A percentile compares a stretch with the other conserved stretches of the same genome.
Conservation (phyloP, 2,888 invertebrate genomes). For the Cremastinae sp. region DNA sequence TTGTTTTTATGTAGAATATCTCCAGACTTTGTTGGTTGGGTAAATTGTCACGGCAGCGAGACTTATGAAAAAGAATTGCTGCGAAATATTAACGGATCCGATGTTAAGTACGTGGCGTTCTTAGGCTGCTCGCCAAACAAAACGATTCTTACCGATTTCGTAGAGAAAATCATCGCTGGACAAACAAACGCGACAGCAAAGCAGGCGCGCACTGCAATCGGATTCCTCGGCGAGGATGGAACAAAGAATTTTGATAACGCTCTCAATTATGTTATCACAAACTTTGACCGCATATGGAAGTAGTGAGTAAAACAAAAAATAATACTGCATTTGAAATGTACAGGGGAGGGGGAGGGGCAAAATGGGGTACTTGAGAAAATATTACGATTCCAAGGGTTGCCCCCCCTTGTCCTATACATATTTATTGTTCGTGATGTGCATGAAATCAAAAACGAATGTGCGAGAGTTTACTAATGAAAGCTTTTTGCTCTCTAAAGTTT, state of each 20-base stretch:
- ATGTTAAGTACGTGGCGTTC: conserved; percentile 66
- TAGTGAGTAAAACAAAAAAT: too few relatives aligned
- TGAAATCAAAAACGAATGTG: too few relatives aligned
- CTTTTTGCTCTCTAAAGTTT: too few relatives aligned
- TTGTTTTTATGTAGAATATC: too few relatives aligned
- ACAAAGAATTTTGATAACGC: conserved; percentile 59
- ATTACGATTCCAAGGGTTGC: too few relatives aligned
- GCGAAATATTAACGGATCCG: conserved; percentile 65
- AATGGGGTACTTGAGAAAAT: too few relatives aligned
- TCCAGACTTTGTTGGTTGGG: conserved; percentile 78
- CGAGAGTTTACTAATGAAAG: too few relatives aligned
- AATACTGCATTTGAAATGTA: too few relatives aligned
- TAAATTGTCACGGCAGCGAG: conserved; percentile 80
- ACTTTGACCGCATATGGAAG: conserved; percentile 57
- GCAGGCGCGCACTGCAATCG: conserved; percentile 48
- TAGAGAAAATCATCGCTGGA: conserved; percentile 50
- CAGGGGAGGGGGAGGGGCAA: too few relatives aligned
- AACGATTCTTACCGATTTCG: conserved; percentile 74
- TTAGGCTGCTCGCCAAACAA: conserved; percentile 79
- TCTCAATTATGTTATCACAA: conserved; percentile 60
- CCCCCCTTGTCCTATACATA: too few relatives aligned
- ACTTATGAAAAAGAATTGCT: conserved; percentile 51
- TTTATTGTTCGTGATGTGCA: too few relatives aligned
- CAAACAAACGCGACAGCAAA: conserved; percentile 38
- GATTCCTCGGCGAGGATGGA: conserved; percentile 45